A percentile compares a stretch with the other conserved stretches of the same genome.
Conservation (phyloP, 2,888 invertebrate genomes). For the Metalampra italica region DNA sequence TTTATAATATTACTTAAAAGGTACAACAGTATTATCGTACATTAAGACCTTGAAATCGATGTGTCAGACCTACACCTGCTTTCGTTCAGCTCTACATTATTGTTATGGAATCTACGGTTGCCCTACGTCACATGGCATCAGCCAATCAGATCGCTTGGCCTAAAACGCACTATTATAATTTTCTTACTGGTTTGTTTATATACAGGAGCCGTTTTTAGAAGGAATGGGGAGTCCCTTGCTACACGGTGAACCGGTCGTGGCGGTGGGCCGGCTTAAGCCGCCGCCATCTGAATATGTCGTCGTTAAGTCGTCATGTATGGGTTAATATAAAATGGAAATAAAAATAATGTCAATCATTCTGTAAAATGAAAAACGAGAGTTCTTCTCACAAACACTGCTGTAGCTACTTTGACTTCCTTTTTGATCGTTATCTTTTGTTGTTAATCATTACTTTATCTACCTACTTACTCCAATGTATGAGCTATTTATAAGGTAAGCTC, state of each 20-base stretch:
- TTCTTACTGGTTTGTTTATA: conserved; percentile 25
- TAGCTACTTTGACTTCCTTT: conserved; percentile 49
- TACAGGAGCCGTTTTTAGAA: conserved; percentile 2
- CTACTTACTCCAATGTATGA: no score
- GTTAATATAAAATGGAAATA: conserved; percentile 33
- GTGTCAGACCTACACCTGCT: background rate
- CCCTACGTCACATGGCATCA: conserved; percentile 15
- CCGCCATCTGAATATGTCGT: conserved; percentile 45
- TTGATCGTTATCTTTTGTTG: conserved; percentile 12
- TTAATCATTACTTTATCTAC: background rate
- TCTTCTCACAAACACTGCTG: conserved; percentile 39
- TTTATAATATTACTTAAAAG: no score
- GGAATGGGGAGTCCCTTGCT: conserved; percentile 42
- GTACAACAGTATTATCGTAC: background rate
- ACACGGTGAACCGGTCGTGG: conserved; percentile 43
- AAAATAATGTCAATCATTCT: conserved; percentile 31
- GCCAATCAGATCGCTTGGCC: conserved; percentile 31
- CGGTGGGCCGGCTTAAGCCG: conserved; percentile 43
- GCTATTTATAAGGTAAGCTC: no score
- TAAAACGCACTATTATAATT: conserved; percentile 54
- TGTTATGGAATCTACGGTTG: background rate
- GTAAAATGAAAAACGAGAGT: conserved; percentile 39
- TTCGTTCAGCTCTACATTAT: background rate
- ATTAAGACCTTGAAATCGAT: no score
- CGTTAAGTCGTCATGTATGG: conserved; percentile 35